phyloP scores from a whole-genome alignment of 2,888 invertebrate species.

The Phania funesta region DNA sequence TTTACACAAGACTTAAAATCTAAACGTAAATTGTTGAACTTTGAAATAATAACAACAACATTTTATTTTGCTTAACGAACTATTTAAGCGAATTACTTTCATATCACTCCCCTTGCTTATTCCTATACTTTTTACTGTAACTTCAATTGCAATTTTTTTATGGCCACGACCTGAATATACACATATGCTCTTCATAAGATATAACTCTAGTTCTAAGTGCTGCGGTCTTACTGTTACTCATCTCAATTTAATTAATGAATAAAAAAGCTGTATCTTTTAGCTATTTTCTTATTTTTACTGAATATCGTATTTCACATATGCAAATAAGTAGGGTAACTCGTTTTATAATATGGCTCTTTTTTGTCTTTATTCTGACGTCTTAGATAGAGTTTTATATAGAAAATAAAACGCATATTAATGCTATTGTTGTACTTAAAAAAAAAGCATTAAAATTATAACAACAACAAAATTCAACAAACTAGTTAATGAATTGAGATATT shows the following conservation, averaged over 20 bases:
- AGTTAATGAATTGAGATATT: constrained; percentile 1
- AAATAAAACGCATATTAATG: constrained; percentile 16
- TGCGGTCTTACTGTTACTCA: background rate
- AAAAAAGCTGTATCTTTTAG: constrained; percentile 2
- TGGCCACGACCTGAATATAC: constrained; percentile 23
- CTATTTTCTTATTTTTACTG: background rate
- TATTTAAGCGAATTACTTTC: too few relatives aligned
- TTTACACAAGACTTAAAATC: too few relatives aligned
- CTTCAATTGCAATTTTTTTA: constrained; percentile 1
- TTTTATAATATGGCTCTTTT: constrained; percentile 26
- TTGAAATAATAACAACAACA: too few relatives aligned
- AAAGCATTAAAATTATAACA: background rate
- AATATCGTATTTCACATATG: constrained; percentile 20
- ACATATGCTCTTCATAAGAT: constrained; percentile 13
- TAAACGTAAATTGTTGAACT: too few relatives aligned
- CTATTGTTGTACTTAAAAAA: background rate
- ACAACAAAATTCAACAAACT: background rate
- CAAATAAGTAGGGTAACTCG: constrained; percentile 52
- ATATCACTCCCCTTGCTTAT: too few relatives aligned
- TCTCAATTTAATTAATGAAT: constrained; percentile 20
- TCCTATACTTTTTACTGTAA: background rate
- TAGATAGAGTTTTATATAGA: background rate
- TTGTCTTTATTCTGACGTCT: constrained; percentile 11
- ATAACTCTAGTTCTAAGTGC: constrained; percentile 11
- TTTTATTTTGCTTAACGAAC: too few relatives aligned